phyloP scores from a whole-genome alignment of 2,888 invertebrate species.

The Melinopterus prodromus region DNA sequence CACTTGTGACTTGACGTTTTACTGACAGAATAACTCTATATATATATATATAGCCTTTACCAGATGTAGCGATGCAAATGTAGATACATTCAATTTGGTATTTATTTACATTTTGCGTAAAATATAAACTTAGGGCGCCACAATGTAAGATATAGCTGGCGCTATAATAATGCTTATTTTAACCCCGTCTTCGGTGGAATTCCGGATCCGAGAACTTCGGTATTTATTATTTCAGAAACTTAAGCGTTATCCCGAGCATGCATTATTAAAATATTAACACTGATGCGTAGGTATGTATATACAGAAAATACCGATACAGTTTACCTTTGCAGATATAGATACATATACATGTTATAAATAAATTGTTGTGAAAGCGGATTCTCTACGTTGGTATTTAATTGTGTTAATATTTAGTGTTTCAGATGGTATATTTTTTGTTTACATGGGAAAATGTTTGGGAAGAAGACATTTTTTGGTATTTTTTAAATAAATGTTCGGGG shows the following conservation, averaged over 20 bases:
- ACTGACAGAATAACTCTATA: too few relatives aligned
- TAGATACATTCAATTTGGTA: not conserved
- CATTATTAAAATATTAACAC: not conserved
- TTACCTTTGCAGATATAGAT: too few relatives aligned
- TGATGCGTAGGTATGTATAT: not conserved
- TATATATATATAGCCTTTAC: too few relatives aligned
- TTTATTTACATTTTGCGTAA: not conserved
- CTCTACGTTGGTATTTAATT: not conserved
- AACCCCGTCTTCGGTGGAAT: not conserved
- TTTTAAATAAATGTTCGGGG: too few relatives aligned
- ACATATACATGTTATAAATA: not conserved
- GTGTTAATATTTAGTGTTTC: not conserved
- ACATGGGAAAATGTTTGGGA: too few relatives aligned
- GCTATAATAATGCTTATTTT: not conserved
- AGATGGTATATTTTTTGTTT: too few relatives aligned
- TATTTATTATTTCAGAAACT: not conserved
- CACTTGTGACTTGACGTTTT: too few relatives aligned
- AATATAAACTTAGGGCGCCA: not conserved
- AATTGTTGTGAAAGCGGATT: not conserved
- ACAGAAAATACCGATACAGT: not conserved
- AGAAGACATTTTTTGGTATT: too few relatives aligned
- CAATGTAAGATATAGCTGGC: not conserved
- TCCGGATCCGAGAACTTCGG: not conserved
- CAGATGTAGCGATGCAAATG: too few relatives aligned
- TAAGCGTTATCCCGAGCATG: not conserved